Percentiles rank a stretch among this genome's conserved stretches.
These are phyloP conservation scores for Mycetomoellerius zeteki DNA, from an alignment of 1,140 invertebrate species.

Conservation along the genomic window DNA sequence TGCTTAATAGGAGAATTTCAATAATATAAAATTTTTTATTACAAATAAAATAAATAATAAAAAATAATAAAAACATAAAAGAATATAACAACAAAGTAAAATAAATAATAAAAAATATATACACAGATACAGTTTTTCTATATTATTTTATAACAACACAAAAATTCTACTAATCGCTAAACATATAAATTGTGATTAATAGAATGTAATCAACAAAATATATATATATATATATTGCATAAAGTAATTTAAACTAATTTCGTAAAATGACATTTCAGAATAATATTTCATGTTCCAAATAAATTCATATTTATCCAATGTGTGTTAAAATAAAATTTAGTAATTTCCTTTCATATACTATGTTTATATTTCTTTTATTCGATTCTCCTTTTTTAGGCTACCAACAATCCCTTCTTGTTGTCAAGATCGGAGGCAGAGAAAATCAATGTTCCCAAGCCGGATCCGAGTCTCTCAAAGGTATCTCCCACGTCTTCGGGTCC, in stretches of 20 bases:
- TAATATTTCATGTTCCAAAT: neutral
- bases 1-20: neutral
- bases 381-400: constrained; percentile 4
- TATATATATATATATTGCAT: too few relatives aligned
- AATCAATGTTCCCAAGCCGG: constrained; percentile 76
- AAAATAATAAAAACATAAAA: too few relatives aligned
- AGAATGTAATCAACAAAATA: neutral
- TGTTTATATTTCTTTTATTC: neutral
- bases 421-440: constrained; percentile 69
- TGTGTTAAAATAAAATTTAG: neutral
- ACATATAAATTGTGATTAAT: neutral
- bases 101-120: neutral
- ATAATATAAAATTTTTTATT: neutral
- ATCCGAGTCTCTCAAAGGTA: constrained; percentile 62
- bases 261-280: neutral
- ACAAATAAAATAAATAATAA: neutral
- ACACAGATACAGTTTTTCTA: neutral
- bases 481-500: neutral
- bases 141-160: neutral
- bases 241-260: too few relatives aligned
- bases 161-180: neutral
- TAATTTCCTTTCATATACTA: neutral
- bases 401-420: constrained; percentile 77
- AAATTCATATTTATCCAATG: neutral
- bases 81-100: neutral